These are phyloP conservation scores for Phaenicophaeus curvirostris DNA, from an alignment of 2,797 vertebrate genomes.

Conservation along the genomic window DNA sequence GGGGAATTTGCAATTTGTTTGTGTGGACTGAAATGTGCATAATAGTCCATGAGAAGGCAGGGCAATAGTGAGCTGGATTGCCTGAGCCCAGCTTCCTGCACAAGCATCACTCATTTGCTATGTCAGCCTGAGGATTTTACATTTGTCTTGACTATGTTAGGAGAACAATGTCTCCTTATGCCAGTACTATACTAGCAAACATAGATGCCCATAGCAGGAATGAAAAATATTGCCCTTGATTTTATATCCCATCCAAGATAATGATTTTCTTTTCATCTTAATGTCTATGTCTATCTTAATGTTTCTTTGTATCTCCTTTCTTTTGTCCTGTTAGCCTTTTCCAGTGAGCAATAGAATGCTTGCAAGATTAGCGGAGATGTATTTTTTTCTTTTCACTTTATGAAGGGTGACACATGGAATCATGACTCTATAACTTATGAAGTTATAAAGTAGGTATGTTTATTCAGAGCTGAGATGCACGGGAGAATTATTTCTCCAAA, in stretches of 20 bases:
- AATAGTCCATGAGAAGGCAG: slow-evolving; percentile 26
- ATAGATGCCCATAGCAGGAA: slow-evolving; percentile 48
- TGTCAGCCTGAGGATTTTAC: slow-evolving; percentile 18
- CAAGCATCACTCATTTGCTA: slow-evolving; percentile 50
- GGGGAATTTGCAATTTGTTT: slow-evolving; percentile 13
- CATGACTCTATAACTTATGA: too few species aligned
- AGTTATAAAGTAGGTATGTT: too few species aligned
- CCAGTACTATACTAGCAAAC: slow-evolving; percentile 56
- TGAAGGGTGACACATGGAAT: too few species aligned
- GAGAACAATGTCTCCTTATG: slow-evolving; percentile 66
- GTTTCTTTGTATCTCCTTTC: slow-evolving; percentile 6
- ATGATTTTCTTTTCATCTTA: slow-evolving; percentile 63
- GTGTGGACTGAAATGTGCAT: slow-evolving; percentile 18
- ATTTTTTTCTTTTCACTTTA: neutral
- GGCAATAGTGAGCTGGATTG: slow-evolving; percentile 52
- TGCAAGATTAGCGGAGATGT: neutral
- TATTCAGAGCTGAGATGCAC: too few species aligned
- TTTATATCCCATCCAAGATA: slow-evolving; percentile 49
- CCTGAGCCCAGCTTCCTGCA: slow-evolving; percentile 45
- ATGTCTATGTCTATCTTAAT: neutral
- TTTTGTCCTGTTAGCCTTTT: neutral
- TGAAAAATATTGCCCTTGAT: slow-evolving; percentile 62
- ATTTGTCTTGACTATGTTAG: slow-evolving; percentile 58
- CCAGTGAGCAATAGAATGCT: neutral
- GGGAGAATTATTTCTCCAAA: too few species aligned